phyloP scores from a whole-genome alignment of 2,888 invertebrate genomes.

The Apodemia duryi region DNA sequence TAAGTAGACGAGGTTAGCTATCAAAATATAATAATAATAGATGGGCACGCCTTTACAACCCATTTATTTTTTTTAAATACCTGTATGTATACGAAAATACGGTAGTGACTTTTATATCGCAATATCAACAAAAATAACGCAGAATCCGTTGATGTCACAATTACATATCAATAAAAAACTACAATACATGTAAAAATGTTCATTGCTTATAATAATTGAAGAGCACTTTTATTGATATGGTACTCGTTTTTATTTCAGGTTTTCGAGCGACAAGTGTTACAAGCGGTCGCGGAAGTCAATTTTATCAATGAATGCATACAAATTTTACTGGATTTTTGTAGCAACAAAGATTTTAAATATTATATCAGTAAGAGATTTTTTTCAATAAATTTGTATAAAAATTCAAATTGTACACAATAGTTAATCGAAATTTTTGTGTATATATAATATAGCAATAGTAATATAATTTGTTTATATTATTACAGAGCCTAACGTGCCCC shows the following conservation, averaged over 20 bases:
- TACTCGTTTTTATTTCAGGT: slow-evolving; percentile 44
- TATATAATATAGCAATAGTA: neutral
- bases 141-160: neutral
- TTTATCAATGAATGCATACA: slow-evolving; percentile 58
- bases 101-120: no score
- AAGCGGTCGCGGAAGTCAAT: slow-evolving; percentile 48
- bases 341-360: slow-evolving; percentile 46
- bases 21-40: no score
- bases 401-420: neutral
- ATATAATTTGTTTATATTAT: slow-evolving; percentile 27
- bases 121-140: neutral
- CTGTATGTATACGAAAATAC: no score
- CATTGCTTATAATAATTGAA: neutral
- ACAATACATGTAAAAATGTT: neutral
- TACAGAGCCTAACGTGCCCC: slow-evolving; percentile 60
- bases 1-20: no score
- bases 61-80: no score
- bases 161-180: neutral
- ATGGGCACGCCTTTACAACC: no score
- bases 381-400: no score
- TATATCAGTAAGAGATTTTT: slow-evolving; percentile 44
- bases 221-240: neutral
- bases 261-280: slow-evolving; percentile 51
- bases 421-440: neutral
- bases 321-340: slow-evolving; percentile 59